Conservation (phyloP, 35 echinoderm and acorn worm species). For the Acanthaster planci region DNA sequence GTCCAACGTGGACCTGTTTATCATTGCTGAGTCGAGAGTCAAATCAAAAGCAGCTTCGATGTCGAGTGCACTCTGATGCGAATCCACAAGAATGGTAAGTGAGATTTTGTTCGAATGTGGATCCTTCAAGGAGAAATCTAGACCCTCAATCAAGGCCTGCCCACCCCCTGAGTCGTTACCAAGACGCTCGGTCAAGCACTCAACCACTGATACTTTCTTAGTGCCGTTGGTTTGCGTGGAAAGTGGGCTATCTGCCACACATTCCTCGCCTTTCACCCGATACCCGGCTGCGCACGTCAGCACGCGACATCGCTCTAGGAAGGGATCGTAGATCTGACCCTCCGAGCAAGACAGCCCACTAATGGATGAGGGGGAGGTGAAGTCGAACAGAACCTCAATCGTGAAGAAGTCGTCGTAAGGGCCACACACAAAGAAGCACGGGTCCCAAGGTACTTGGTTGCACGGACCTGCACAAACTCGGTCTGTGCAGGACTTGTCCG, state of each 20-base stretch:
- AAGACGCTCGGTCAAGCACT: neutral
- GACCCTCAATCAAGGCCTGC: neutral
- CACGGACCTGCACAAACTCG: too few relatives aligned
- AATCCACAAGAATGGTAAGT: neutral
- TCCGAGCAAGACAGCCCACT: neutral
- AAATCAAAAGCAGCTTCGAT: neutral
- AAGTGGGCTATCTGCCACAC: neutral
- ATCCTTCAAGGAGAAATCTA: neutral
- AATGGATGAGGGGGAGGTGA: neutral
- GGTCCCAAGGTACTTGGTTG: neutral
- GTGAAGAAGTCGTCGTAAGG: slow-evolving; percentile 14
- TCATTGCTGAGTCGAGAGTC: neutral
- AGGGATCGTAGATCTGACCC: slow-evolving; percentile 21
- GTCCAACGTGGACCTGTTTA: neutral
- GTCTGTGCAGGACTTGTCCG: neutral
- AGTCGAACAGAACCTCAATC: slow-evolving; percentile 29
- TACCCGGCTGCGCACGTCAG: slow-evolving; percentile 13
- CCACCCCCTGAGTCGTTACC: neutral
- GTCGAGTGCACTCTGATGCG: neutral
- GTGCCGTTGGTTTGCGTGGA: neutral
- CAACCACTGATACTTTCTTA: neutral
- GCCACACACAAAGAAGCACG: neutral
- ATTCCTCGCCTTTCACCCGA: neutral
- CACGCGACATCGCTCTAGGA: neutral
- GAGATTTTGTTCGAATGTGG: neutral